Conservation (phyloP, 2,888 invertebrate genomes). For the Andrena praecox region DNA sequence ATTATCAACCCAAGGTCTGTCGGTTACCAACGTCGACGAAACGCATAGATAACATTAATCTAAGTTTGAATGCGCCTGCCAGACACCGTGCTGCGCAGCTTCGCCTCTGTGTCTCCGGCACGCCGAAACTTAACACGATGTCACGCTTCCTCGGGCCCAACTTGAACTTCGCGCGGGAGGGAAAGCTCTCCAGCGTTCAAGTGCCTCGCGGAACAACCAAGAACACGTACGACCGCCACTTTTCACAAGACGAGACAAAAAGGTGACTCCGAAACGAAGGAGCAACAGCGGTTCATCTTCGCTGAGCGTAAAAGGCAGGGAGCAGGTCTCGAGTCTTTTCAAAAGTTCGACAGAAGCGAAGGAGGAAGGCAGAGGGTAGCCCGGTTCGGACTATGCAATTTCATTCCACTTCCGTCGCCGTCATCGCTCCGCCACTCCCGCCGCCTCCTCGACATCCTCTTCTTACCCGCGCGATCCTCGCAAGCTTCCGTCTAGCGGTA, state of each 20-base stretch:
- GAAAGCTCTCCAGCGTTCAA: background rate
- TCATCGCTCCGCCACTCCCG: background rate
- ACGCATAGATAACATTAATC: background rate
- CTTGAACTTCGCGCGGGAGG: background rate
- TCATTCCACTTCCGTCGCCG: constrained; percentile 34
- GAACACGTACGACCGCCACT: background rate
- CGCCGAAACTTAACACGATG: background rate
- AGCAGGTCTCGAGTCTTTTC: constrained; percentile 46
- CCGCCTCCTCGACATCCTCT: constrained; percentile 15
- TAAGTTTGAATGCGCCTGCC: background rate
- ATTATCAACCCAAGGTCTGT: too few relatives aligned
- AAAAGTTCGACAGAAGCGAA: constrained; percentile 43
- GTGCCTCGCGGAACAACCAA: background rate
- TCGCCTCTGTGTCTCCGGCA: background rate
- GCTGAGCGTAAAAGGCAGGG: constrained; percentile 43
- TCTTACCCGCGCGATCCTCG: constrained; percentile 25
- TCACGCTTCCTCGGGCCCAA: background rate
- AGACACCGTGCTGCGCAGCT: background rate
- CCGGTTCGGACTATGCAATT: constrained; percentile 29
- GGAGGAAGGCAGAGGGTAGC: background rate
- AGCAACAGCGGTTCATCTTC: constrained; percentile 43
- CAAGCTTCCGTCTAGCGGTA: constrained; percentile 50
- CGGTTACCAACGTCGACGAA: background rate
- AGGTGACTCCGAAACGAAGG: constrained; percentile 30
- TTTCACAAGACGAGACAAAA: constrained; percentile 5